Percentiles rank a stretch among this genome's conserved stretches.
Evolutionary conservation across 2,113 vertebrate genomes (phyloP).

Genomic region (Cygnus atratus): DNA sequence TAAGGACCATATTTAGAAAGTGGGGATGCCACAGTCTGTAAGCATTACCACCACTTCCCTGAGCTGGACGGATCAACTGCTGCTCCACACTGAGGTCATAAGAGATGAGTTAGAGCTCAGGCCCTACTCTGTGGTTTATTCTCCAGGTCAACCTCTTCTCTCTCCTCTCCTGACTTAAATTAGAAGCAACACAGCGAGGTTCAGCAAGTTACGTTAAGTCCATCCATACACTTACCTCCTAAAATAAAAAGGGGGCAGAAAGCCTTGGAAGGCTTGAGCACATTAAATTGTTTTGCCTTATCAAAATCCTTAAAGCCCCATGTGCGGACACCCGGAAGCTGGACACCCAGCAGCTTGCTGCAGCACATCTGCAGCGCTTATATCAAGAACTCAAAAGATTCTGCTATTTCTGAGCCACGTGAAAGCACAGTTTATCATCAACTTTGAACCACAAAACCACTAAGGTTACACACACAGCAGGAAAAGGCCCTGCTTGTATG

Average conservation of each 20-base stretch:
- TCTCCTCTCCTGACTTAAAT: background rate
- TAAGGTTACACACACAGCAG: background rate
- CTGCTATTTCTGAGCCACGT: background rate
- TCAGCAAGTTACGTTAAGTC: background rate
- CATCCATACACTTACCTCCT: background rate
- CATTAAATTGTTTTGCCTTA: background rate
- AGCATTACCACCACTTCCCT: background rate
- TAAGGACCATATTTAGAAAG: background rate
- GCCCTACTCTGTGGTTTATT: background rate
- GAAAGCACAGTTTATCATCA: background rate
- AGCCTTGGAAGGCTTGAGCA: background rate
- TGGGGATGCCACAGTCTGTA: background rate
- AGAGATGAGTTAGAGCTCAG: background rate
- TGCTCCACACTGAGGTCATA: background rate
- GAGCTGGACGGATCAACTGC: background rate
- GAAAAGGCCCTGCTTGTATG: background rate
- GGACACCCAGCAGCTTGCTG: background rate
- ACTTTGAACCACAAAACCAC: background rate
- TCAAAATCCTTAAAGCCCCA: background rate
- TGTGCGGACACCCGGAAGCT: background rate
- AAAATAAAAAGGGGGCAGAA: background rate
- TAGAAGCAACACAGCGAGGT: background rate
- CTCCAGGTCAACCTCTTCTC: background rate
- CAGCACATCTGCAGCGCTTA: background rate
- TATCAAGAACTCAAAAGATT: background rate